Percentiles rank a stretch among this genome's conserved stretches.
Conservation (phyloP, 2,797 vertebrate genomes). For the Chelonia mydas region DNA sequence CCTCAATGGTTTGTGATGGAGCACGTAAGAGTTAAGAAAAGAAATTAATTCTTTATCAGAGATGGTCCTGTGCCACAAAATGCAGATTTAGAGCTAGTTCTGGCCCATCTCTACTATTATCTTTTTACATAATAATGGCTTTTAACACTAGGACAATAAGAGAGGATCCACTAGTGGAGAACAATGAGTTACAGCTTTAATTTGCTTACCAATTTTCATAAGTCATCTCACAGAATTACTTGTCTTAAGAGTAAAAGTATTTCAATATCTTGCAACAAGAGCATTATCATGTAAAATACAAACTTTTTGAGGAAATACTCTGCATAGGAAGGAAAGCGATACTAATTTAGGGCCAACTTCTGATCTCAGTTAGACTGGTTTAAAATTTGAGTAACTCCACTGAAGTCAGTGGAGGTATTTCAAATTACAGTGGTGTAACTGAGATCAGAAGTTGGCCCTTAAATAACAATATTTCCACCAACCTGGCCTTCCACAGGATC, state of each 20-base stretch:
- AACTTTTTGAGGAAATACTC: conserved; percentile 23
- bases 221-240: background rate
- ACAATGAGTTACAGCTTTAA: conserved; percentile 26
- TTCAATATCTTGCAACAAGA: background rate
- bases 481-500: conserved; percentile 59
- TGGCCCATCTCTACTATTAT: background rate
- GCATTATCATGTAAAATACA: background rate
- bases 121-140: background rate
- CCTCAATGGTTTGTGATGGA: background rate
- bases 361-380: background rate
- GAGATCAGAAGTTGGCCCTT: background rate
- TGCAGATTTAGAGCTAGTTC: background rate
- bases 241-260: background rate
- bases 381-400: background rate
- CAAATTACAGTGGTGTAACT: background rate
- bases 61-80: background rate
- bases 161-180: background rate
- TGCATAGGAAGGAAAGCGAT: background rate
- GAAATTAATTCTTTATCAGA: fast-evolving
- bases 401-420: background rate
- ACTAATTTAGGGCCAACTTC: conserved; percentile 17
- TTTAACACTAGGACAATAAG: background rate
- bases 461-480: conserved; percentile 38
- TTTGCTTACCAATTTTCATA: conserved; percentile 28
- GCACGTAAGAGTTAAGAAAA: background rate